Conservation (phyloP, 2,888 invertebrate species). For the Dusona sp. region DNA sequence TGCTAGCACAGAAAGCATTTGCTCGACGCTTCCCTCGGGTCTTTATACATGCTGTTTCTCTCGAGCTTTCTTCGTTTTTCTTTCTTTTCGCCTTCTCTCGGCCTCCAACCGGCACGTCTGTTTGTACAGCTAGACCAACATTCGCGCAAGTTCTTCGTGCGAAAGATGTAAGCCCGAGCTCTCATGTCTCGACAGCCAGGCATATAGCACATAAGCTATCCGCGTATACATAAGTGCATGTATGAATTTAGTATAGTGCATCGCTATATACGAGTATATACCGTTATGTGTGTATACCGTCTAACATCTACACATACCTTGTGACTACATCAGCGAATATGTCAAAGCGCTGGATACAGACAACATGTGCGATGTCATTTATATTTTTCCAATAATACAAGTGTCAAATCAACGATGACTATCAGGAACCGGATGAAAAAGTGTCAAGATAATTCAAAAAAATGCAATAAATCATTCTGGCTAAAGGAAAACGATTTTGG, state of each 20-base stretch:
- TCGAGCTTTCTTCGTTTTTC: slow-evolving; percentile 44
- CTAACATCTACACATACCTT: background rate
- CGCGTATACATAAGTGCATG: background rate
- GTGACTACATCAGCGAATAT: slow-evolving; percentile 22
- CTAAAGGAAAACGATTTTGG: too few species aligned
- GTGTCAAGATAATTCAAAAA: background rate
- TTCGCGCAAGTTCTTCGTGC: slow-evolving; percentile 61
- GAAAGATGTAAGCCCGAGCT: slow-evolving; percentile 56
- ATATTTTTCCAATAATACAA: slow-evolving; percentile 36
- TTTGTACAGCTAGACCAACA: slow-evolving; percentile 81
- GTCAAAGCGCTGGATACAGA: slow-evolving; percentile 35
- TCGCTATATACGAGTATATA: background rate
- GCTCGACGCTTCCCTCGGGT: slow-evolving; percentile 47
- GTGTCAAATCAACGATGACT: slow-evolving; percentile 22
- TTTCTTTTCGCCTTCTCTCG: slow-evolving; percentile 36
- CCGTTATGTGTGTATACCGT: background rate
- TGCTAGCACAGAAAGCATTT: slow-evolving; percentile 22
- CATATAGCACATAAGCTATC: slow-evolving; percentile 24
- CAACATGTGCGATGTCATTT: slow-evolving; percentile 20
- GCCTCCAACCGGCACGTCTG: slow-evolving; percentile 63
- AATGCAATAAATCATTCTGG: too few species aligned
- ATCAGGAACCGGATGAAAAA: slow-evolving; percentile 24
- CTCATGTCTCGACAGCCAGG: slow-evolving; percentile 36
- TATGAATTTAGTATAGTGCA: background rate
- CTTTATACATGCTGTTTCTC: slow-evolving; percentile 45